phyloP scores from a whole-genome alignment of 2,797 vertebrate genomes.

The Tenualosa ilisha region DNA sequence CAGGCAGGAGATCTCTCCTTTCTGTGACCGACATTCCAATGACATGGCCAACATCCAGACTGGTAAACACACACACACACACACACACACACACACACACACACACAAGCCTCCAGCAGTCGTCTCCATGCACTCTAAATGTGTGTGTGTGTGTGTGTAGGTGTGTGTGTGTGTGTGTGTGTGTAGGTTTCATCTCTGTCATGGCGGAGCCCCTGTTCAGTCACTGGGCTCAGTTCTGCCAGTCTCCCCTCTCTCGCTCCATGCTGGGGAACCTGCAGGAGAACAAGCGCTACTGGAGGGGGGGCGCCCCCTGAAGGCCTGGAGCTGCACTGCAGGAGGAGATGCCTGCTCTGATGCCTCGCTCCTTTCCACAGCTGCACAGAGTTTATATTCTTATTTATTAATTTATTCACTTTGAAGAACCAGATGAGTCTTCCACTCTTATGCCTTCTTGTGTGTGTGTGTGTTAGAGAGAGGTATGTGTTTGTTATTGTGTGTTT shows the following conservation, averaged over 20 bases:
- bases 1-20: slow-evolving; percentile 78
- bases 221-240: slow-evolving; percentile 81
- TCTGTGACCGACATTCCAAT: slow-evolving; percentile 81
- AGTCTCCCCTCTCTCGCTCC: slow-evolving; percentile 76
- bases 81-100: neutral
- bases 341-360: too few relatives aligned
- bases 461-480: neutral
- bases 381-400: neutral
- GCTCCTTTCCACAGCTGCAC: too few relatives aligned
- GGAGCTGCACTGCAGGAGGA: slow-evolving; percentile 33
- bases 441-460: neutral
- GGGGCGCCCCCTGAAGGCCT: slow-evolving; percentile 62
- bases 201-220: slow-evolving; percentile 82
- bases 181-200: slow-evolving; percentile 82
- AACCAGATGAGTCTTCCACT: neutral
- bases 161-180: slow-evolving; percentile 13
- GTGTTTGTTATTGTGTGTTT: neutral
- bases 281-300: slow-evolving; percentile 82
- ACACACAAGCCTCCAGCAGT: neutral
- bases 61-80: slow-evolving; percentile 64
- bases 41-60: slow-evolving; percentile 83
- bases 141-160: neutral
- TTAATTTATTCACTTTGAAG: neutral
- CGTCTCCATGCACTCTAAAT: neutral
- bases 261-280: slow-evolving; percentile 82